Evolutionary conservation across 2,113 vertebrate species (phyloP).

Genomic region (Heterochromis multidens): DNA sequence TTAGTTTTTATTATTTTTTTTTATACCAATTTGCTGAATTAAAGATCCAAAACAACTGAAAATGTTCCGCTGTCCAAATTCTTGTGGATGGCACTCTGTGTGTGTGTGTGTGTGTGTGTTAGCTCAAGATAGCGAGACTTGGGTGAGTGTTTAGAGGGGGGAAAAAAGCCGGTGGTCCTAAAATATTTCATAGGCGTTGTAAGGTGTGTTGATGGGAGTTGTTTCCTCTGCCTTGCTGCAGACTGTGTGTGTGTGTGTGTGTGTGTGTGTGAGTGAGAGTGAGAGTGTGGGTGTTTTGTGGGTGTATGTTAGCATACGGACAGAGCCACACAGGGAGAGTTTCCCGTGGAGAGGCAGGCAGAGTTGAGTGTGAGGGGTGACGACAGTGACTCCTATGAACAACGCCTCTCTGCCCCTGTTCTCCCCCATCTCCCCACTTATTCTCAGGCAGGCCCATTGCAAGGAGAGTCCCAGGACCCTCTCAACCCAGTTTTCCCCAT

Average conservation of each 20-base stretch:
- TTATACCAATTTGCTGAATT: not conserved
- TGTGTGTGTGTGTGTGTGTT: not conserved
- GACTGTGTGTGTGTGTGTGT: not conserved
- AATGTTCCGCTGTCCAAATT: not conserved
- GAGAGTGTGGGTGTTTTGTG: no score
- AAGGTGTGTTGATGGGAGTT: not conserved
- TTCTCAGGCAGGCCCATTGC: constrained; percentile 64
- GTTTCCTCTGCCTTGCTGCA: constrained; percentile 3
- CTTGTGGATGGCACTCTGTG: not conserved
- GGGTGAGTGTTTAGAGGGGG: not conserved
- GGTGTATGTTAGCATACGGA: constrained; percentile 12
- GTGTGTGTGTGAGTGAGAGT: not conserved
- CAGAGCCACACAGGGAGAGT: constrained; percentile 48
- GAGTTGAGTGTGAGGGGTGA: constrained; percentile 60
- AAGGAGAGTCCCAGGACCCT: constrained; percentile 61
- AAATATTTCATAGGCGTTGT: constrained; percentile 27
- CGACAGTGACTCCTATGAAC: constrained; percentile 62
- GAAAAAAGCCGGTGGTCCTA: not conserved
- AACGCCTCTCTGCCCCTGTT: constrained; percentile 30
- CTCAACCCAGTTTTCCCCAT: constrained; percentile 71
- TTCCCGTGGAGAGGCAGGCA: constrained; percentile 14
- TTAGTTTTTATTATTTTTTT: not conserved
- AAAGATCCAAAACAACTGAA: not conserved
- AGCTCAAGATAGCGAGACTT: not conserved
- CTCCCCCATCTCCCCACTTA: not conserved